phyloP scores from a whole-genome alignment of 2,888 invertebrate genomes.

The Vanessa cardui region DNA sequence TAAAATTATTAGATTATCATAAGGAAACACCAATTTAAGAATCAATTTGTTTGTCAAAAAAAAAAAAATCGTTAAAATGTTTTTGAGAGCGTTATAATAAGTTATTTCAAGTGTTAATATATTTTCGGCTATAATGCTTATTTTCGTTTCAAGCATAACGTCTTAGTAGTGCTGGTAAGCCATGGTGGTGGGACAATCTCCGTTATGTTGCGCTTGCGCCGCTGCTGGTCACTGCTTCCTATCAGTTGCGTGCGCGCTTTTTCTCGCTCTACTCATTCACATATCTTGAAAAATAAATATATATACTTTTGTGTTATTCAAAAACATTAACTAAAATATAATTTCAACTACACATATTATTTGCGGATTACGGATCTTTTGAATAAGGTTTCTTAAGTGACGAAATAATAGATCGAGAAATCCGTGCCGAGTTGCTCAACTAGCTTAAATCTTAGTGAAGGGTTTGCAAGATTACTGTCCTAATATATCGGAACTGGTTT shows the following conservation, averaged over 20 bases:
- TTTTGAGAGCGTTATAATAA: no score
- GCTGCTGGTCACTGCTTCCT: conserved; percentile 35
- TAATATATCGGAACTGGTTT: conserved; percentile 39
- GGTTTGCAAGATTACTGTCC: conserved; percentile 39
- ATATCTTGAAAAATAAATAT: conserved; percentile 1
- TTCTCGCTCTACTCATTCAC: conserved; percentile 17
- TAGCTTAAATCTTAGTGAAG: conserved; percentile 55
- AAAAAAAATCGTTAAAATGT: no score
- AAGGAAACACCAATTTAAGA: no score
- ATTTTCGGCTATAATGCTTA: not conserved
- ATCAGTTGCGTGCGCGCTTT: conserved; percentile 39
- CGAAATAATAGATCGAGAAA: conserved; percentile 31
- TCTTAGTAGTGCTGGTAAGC: conserved; percentile 43
- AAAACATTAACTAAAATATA: not conserved
- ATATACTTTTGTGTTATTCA: not conserved
- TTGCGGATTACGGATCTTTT: not conserved
- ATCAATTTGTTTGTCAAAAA: no score
- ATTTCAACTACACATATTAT: not conserved
- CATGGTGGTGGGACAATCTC: conserved; percentile 44
- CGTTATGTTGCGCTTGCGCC: conserved; percentile 35
- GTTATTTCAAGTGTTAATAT: not conserved
- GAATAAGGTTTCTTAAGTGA: not conserved
- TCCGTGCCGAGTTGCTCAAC: conserved; percentile 41
- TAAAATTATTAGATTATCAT: no score
- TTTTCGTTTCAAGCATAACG: not conserved